Conservation (phyloP, 2,113 vertebrate genomes). For the Melanerpes aurifrons region DNA sequence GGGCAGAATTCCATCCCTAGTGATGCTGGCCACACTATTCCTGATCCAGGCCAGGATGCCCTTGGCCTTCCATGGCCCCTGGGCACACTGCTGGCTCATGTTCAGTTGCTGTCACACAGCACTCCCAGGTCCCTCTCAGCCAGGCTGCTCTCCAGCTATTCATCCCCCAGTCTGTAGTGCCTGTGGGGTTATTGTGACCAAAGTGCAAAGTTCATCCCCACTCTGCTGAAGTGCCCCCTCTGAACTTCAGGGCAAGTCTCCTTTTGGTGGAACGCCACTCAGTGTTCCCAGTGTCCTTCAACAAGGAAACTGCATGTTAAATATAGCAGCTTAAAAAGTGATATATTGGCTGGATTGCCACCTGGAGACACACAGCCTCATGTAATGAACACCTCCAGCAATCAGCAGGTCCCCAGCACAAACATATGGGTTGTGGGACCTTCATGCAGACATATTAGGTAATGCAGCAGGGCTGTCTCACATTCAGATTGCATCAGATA, state of each 20-base stretch:
- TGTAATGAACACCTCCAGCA: background rate
- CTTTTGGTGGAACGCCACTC: background rate
- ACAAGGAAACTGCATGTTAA: background rate
- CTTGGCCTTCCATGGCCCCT: too few relatives aligned
- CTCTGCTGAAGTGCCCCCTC: background rate
- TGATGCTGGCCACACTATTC: too few relatives aligned
- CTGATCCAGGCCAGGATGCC: too few relatives aligned
- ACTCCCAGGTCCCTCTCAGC: too few relatives aligned
- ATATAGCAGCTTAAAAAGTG: background rate
- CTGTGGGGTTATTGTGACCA: too few relatives aligned
- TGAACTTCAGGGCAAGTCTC: background rate
- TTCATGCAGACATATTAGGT: background rate
- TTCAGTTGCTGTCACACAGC: too few relatives aligned
- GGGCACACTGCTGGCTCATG: too few relatives aligned
- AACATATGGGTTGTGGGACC: background rate
- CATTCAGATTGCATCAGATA: slow-evolving; percentile 42
- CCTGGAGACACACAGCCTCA: background rate
- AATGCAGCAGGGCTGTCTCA: slow-evolving; percentile 13
- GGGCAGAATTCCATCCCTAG: too few relatives aligned
- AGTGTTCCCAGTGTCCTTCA: background rate
- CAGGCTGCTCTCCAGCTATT: too few relatives aligned
- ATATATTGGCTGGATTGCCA: background rate
- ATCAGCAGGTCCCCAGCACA: background rate
- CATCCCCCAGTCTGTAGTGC: too few relatives aligned
- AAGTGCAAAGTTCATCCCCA: background rate